Conservation (phyloP, 1,140 invertebrate species). For the Heliothis subflexa region DNA sequence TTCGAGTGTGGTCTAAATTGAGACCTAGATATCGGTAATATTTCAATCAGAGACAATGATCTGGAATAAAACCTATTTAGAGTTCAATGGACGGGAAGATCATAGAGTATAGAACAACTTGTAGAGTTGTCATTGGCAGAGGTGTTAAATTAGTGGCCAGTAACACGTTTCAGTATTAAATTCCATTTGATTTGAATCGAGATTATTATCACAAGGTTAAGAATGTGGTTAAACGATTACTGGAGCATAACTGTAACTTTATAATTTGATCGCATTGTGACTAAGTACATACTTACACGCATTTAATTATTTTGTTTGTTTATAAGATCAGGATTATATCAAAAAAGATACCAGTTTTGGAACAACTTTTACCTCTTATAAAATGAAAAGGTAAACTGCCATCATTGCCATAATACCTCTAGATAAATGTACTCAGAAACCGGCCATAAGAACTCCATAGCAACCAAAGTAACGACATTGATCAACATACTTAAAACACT, state of each 20-base stretch:
- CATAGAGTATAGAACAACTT: not conserved
- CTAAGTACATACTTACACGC: not conserved
- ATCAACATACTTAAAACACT: not conserved
- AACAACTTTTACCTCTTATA: no score
- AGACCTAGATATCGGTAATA: slow-evolving; percentile 4
- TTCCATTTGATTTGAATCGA: not conserved
- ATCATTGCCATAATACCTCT: no score
- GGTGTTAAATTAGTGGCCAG: no score
- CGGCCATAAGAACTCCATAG: no score
- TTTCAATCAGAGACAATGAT: slow-evolving; percentile 13
- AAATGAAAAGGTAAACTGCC: no score
- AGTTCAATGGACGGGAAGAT: not conserved
- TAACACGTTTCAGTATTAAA: no score
- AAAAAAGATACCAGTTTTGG: no score
- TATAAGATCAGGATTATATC: no score
- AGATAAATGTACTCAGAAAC: no score
- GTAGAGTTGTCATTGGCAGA: no score
- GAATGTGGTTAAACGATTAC: slow-evolving; percentile 27
- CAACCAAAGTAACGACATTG: not conserved
- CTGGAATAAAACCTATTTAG: not conserved
- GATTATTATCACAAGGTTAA: slow-evolving; percentile 25
- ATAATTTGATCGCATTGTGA: not conserved
- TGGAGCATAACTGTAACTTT: slow-evolving; percentile 17
- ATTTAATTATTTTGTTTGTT: no score
- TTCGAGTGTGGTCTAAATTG: slow-evolving; percentile 1